Percentiles rank a stretch among this genome's conserved stretches.
Conservation (phyloP, 2,888 invertebrate species). For the Plutella xylostella region DNA sequence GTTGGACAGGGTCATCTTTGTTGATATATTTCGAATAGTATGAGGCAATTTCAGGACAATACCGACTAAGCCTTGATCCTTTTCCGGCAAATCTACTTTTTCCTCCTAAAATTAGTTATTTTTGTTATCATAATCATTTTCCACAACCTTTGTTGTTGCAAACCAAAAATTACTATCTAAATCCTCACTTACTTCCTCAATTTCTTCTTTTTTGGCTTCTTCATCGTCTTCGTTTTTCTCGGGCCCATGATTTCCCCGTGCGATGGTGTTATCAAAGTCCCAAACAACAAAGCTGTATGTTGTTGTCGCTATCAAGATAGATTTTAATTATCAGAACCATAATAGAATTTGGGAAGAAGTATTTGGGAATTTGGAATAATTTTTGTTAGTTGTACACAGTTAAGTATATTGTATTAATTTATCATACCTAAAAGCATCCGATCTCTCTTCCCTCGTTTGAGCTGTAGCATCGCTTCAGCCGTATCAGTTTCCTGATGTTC, state of each 20-base stretch:
- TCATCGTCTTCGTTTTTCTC: slow-evolving; percentile 31
- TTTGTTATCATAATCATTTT: background rate
- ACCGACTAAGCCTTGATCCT: slow-evolving; percentile 58
- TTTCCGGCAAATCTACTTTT: slow-evolving; percentile 40
- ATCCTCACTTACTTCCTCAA: slow-evolving; percentile 23
- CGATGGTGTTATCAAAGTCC: slow-evolving; percentile 73
- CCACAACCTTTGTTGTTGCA: background rate
- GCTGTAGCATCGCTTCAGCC: slow-evolving; percentile 81
- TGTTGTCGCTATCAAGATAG: slow-evolving; percentile 61
- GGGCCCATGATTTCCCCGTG: slow-evolving; percentile 41
- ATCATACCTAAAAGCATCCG: slow-evolving; percentile 77
- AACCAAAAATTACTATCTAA: background rate
- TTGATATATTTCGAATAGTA: slow-evolving; percentile 93
- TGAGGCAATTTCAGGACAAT: slow-evolving; percentile 81
- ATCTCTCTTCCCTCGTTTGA: slow-evolving; percentile 87
- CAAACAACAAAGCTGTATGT: slow-evolving; percentile 88
- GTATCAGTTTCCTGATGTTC: slow-evolving; percentile 77
- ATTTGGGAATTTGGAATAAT: background rate
- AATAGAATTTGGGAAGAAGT: no score
- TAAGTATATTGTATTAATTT: background rate
- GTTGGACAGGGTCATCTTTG: slow-evolving; percentile 90
- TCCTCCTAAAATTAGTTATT: slow-evolving; percentile 30
- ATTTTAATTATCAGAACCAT: no score
- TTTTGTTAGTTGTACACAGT: background rate
- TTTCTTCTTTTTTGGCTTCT: slow-evolving; percentile 29